These are phyloP conservation scores for Glyphotaelius pellucidus DNA, from an alignment of 2,888 invertebrate genomes.

Conservation along the genomic window DNA sequence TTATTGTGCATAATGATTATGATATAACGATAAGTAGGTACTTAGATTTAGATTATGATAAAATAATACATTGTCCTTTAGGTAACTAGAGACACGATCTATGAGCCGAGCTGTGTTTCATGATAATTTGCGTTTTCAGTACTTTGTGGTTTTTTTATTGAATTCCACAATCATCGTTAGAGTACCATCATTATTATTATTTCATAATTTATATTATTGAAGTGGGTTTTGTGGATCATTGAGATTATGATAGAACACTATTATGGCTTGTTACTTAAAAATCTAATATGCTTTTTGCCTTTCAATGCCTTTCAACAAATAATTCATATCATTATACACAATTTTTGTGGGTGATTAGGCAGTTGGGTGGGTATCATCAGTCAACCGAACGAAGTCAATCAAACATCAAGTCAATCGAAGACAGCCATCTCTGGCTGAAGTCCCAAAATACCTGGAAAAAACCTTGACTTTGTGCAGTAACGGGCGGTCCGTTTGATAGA, in stretches of 20 bases:
- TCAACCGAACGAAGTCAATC: no score
- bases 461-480: no score
- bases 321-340: neutral
- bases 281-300: neutral
- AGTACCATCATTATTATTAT: neutral
- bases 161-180: neutral
- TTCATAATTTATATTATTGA: neutral
- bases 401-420: no score
- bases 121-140: neutral
- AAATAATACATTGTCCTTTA: neutral
- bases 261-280: neutral
- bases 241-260: neutral
- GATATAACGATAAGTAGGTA: neutral
- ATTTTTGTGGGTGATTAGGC: neutral
- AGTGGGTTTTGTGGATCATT: neutral
- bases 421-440: no score
- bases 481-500: no score
- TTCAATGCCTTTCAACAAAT: neutral
- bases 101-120: neutral
- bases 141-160: neutral
- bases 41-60: neutral
- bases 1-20: neutral
- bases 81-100: neutral
- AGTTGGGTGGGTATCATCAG: no score
- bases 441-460: no score